Evolutionary conservation across 23 tunicate genomes (phyloP).

Genomic region (Styela clava): DNA sequence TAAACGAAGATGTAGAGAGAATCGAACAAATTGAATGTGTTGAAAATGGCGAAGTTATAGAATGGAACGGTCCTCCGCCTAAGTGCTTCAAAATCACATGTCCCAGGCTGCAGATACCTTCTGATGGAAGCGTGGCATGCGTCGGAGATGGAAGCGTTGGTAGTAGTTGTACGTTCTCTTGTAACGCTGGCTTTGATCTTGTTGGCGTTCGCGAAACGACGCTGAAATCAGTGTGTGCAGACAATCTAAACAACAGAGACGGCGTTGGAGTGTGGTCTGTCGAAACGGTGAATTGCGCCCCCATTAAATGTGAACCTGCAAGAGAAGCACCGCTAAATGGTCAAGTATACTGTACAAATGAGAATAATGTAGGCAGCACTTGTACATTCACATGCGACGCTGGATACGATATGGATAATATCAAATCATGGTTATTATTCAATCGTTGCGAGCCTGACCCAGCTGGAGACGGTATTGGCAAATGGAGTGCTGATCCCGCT

Average conservation of each 20-base stretch:
- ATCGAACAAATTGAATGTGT: conserved; percentile 7
- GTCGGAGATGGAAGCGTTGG: conserved; percentile 7
- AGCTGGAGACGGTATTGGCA: conserved; percentile 11
- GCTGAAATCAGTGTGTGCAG: neutral
- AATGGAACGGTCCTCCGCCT: conserved; percentile 16
- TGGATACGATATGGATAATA: conserved; percentile 20
- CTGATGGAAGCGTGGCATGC: conserved; percentile 16
- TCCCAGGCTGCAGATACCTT: conserved; percentile 12
- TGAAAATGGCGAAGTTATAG: neutral
- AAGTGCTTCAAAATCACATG: conserved; percentile 4
- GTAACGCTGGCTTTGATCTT: conserved; percentile 17
- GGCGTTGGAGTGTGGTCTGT: conserved; percentile 2
- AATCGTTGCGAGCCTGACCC: neutral
- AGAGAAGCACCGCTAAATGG: conserved; percentile 10
- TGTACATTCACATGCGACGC: conserved; percentile 16
- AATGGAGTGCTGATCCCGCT: conserved; percentile 21
- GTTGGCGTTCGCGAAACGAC: neutral
- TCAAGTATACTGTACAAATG: neutral
- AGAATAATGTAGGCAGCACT: conserved; percentile 1
- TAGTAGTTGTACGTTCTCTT: conserved; percentile 20
- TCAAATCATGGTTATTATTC: neutral
- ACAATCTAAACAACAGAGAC: neutral
- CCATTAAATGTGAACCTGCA: conserved; percentile 13
- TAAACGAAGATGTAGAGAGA: neutral
- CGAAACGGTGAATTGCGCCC: conserved; percentile 1